Percentiles rank a stretch among this genome's conserved stretches.
Conservation (phyloP, 1,140 invertebrate species). For the Liolophura sinensis region DNA sequence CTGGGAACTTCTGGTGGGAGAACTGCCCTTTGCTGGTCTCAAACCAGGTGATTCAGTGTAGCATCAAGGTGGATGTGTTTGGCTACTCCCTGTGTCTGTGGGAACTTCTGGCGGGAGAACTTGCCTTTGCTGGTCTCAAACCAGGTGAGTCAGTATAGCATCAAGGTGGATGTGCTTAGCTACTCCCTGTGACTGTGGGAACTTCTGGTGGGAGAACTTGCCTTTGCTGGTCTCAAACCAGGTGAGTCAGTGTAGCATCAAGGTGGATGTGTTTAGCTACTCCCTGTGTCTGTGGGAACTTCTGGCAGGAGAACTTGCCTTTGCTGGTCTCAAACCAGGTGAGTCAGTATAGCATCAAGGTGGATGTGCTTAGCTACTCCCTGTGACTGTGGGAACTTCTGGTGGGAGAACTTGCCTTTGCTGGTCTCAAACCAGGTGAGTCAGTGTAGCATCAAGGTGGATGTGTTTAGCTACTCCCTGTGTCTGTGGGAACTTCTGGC, state of each 20-base stretch:
- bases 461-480: constrained; percentile 62
- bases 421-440: constrained; percentile 61
- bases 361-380: not conserved
- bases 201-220: not conserved
- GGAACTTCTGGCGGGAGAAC: constrained; percentile 61
- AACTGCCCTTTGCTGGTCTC: constrained; percentile 38
- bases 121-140: constrained; percentile 62
- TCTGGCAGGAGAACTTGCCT: constrained; percentile 60
- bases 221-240: constrained; percentile 56
- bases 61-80: constrained; percentile 62
- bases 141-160: constrained; percentile 40
- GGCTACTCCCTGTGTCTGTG: constrained; percentile 62
- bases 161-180: not conserved
- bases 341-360: not conserved
- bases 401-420: not conserved
- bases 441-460: constrained; percentile 61
- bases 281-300: constrained; percentile 62
- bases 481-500: constrained; percentile 62
- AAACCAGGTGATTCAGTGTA: constrained; percentile 62
- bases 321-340: constrained; percentile 61
- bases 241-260: constrained; percentile 61
- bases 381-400: not conserved
- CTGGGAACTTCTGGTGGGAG: not conserved
- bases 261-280: constrained; percentile 63
- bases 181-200: constrained; percentile 1